Evolutionary conservation across 2,797 vertebrate genomes (phyloP).

Genomic region (Podargus strigoides): DNA sequence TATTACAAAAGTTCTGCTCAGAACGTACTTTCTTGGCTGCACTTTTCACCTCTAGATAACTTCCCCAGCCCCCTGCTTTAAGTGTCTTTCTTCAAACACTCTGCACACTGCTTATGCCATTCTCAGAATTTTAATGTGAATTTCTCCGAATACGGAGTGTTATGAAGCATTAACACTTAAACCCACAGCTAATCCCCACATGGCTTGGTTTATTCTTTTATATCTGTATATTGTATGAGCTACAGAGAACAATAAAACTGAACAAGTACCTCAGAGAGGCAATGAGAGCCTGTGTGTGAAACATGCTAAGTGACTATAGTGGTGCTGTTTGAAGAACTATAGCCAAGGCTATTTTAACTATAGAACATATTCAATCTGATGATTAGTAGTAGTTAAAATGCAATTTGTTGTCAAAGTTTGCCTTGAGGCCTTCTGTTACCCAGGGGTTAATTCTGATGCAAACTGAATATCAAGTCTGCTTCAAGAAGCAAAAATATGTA

Average conservation of each 20-base stretch:
- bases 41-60: slow-evolving; percentile 53
- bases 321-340: neutral
- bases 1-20: neutral
- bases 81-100: slow-evolving; percentile 38
- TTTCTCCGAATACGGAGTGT: slow-evolving; percentile 45
- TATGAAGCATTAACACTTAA: slow-evolving; percentile 68
- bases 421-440: neutral
- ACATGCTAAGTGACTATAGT: slow-evolving; percentile 24
- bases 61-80: neutral
- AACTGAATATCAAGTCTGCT: neutral
- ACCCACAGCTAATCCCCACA: slow-evolving; percentile 57
- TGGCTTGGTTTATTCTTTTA: slow-evolving; percentile 54
- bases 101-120: neutral
- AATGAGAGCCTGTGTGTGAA: neutral
- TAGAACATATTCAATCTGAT: neutral
- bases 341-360: neutral
- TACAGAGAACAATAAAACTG: slow-evolving; percentile 47
- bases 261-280: neutral
- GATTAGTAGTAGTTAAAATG: neutral
- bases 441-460: neutral
- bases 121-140: slow-evolving; percentile 65
- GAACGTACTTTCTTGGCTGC: neutral
- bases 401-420: neutral
- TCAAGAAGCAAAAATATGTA: neutral
- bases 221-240: slow-evolving; percentile 27